Evolutionary conservation across 2,888 invertebrate species (phyloP).

Genomic region (Andrena camellia): DNA sequence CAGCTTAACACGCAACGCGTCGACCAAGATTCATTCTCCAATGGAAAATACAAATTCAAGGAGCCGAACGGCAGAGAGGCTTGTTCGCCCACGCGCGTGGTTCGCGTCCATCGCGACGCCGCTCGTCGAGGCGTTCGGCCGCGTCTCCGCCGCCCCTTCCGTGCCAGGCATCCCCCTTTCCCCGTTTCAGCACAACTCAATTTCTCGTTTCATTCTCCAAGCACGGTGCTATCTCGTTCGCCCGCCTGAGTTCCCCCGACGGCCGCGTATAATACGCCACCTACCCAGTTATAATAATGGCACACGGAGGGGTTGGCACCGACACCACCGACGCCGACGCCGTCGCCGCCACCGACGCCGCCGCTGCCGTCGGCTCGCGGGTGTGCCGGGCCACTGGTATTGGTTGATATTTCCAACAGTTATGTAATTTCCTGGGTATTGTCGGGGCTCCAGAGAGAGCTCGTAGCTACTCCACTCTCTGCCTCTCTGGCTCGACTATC

Average conservation of each 20-base stretch:
- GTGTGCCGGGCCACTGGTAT: slow-evolving; percentile 79
- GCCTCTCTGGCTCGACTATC: slow-evolving; percentile 55
- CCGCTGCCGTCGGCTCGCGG: slow-evolving; percentile 71
- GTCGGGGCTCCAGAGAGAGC: slow-evolving; percentile 78
- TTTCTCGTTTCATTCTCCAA: slow-evolving; percentile 85
- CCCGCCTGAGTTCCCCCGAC: slow-evolving; percentile 84
- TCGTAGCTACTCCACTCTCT: slow-evolving; percentile 52
- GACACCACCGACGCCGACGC: slow-evolving; percentile 54
- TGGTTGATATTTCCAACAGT: slow-evolving; percentile 85
- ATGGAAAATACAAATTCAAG: no score
- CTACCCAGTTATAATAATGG: slow-evolving; percentile 84
- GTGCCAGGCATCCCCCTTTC: slow-evolving; percentile 70
- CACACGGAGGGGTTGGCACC: slow-evolving; percentile 73
- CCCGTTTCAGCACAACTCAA: slow-evolving; percentile 83
- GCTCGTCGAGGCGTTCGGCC: slow-evolving; percentile 66
- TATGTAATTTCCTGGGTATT: slow-evolving; percentile 85
- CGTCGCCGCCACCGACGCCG: slow-evolving; percentile 35
- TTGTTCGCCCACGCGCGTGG: slow-evolving; percentile 62
- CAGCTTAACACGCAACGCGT: no score
- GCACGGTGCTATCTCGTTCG: slow-evolving; percentile 83
- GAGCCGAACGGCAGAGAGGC: neutral
- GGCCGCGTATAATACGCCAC: slow-evolving; percentile 84
- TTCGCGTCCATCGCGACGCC: slow-evolving; percentile 73
- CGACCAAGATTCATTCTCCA: no score
- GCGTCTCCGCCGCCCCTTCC: slow-evolving; percentile 60